phyloP scores from a whole-genome alignment of 2,888 invertebrate genomes.

The Drosophila meridionalis region DNA sequence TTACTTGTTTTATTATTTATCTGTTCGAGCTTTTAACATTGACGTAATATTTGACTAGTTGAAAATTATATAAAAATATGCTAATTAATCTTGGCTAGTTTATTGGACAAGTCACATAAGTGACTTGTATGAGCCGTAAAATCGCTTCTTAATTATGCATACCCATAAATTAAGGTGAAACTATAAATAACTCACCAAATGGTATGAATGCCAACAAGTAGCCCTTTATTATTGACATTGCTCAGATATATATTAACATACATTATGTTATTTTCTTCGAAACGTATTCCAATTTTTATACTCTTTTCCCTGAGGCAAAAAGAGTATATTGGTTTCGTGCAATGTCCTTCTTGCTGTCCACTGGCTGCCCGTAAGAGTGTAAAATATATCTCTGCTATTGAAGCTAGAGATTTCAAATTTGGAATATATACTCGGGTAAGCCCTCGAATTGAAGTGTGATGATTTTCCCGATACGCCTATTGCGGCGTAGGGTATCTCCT shows the following conservation, averaged over 20 bases:
- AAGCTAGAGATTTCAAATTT: too few species aligned
- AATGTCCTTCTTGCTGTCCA: too few species aligned
- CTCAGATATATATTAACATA: background rate
- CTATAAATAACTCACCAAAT: background rate
- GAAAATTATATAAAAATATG: background rate
- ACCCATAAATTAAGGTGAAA: background rate
- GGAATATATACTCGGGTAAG: too few species aligned
- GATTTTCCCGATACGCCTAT: too few species aligned
- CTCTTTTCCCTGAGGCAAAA: too few species aligned
- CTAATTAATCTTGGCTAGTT: background rate
- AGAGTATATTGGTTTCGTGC: too few species aligned
- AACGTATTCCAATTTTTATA: background rate
- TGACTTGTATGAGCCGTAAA: background rate
- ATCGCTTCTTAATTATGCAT: background rate
- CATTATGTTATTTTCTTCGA: background rate
- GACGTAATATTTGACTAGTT: background rate
- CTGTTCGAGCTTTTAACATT: background rate
- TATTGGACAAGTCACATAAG: background rate
- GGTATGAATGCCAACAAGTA: background rate
- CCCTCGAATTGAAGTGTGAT: too few species aligned
- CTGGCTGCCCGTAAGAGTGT: too few species aligned
- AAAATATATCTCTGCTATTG: too few species aligned
- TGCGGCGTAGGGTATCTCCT: too few species aligned
- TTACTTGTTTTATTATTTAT: background rate
- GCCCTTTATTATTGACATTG: background rate